Conservation (phyloP, 2,797 vertebrate genomes). For the Gymnoscopelus braueri region DNA sequence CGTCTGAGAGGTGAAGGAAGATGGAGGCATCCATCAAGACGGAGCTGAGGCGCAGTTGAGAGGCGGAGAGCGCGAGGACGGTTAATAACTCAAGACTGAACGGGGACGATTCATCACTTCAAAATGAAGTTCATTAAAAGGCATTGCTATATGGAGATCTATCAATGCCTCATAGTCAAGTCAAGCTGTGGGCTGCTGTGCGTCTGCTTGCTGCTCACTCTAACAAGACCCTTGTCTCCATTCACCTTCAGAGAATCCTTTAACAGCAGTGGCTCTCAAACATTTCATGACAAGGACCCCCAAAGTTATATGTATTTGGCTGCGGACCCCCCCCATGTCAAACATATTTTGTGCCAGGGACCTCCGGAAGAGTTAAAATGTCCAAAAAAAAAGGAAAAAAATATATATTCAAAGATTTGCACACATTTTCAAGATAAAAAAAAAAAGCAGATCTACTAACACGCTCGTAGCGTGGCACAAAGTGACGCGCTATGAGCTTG, state of each 20-base stretch:
- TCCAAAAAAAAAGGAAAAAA: too few species aligned
- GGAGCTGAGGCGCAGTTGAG: slow-evolving; percentile 28
- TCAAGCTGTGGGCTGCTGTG: not conserved
- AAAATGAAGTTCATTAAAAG: slow-evolving; percentile 70
- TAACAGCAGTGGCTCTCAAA: too few species aligned
- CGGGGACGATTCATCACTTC: slow-evolving; percentile 72
- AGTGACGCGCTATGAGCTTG: too few species aligned
- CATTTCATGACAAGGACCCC: too few species aligned
- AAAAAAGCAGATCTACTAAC: too few species aligned
- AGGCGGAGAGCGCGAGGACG: slow-evolving; percentile 61
- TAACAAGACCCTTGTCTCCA: not conserved
- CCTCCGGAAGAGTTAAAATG: too few species aligned
- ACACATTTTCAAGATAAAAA: too few species aligned
- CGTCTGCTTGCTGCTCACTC: not conserved
- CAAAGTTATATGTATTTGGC: too few species aligned
- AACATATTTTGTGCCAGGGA: too few species aligned
- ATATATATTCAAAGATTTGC: too few species aligned
- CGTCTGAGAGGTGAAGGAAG: slow-evolving; percentile 26
- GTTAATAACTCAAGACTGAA: slow-evolving; percentile 61
- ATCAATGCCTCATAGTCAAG: slow-evolving; percentile 55
- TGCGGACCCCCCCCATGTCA: too few species aligned
- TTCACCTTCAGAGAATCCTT: not conserved
- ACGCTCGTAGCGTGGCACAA: too few species aligned
- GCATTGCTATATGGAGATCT: slow-evolving; percentile 47
- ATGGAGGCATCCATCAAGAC: slow-evolving; percentile 58